Evolutionary conservation across 2,113 vertebrate genomes (phyloP), one percentile per base, ranked within the genome.

Genomic region (Platichthys flesus): DNA sequence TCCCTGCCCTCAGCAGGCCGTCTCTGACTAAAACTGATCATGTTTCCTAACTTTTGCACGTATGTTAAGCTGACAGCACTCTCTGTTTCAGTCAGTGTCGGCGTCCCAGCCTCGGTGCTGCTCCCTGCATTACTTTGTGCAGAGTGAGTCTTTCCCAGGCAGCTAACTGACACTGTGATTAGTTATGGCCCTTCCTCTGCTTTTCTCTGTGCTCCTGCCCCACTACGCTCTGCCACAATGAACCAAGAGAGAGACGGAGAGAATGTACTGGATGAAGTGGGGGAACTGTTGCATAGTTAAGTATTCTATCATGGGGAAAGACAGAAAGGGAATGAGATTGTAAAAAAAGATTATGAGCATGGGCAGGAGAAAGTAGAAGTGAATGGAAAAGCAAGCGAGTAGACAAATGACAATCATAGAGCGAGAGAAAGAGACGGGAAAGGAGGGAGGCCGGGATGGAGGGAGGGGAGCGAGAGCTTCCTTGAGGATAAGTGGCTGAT

Each of bases 131-230:
- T 94, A 91, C 93, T 94, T 90, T 88, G 89, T 90, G 87, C 90
- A 88, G 93, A 93, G 89, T 91, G 89, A 93, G 91, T 93, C 91
- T 94, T 94, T 95, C 93, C 93, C 94, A 93, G 94, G 94, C 92
- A 94, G 94, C 93, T 90, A 90, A 93, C 93, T 94, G 94, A 95
- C 95, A 95, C 84, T 92, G 94, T 92, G 95, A 95, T 96, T 95
- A 94, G 93, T 96, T 96, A 95, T 93, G 94, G 94, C 93, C 58
- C 93, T 79, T 95, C 92, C 93, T 94, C 81, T 91, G 92, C 88
- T 84, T 92, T 91, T 92, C 92, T 67, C 67, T 64, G 61, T 14
- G 67, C 74, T 90, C 94, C 95, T 81, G 84, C 77, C 85, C 82
- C 68, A 74, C 83, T 16, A 68, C 55, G 18, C 86, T 77, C 85